Evolutionary conservation across 2,797 vertebrate genomes (phyloP), one percentile per base, ranked within the genome.

Genomic region (Parauchenoglanis punctatus): DNA sequence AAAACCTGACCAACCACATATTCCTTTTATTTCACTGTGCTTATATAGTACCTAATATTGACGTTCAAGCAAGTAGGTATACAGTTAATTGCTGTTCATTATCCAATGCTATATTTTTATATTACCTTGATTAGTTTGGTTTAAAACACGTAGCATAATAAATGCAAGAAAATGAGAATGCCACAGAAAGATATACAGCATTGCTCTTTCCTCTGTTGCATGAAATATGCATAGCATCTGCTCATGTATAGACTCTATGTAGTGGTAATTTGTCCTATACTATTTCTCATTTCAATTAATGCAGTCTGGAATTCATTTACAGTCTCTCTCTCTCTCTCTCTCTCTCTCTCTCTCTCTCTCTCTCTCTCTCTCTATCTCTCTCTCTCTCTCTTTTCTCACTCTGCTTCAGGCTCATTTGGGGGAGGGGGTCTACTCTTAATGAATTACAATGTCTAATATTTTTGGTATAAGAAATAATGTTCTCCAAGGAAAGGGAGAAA

Each of bases 401-500:
- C 68, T 90, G 81, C 63, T 83, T 81, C 85, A 86, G 89, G 86
- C 81, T 84, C 85, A 72, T 89, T 59, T 81, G 88, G 87, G 92
- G 70, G n/a, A 90, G 87, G 92, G 67, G 28, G 86, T 90, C 85
- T 87, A 54, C 87, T 93, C 91, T 89, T 91, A 93, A 94, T 90
- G 88, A 91, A 90, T 90, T 88, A 88, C 75, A 89, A 83, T 76
- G 87, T 88, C 90, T 61, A 84, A 84, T 89, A 87, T 90, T 90
- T 93, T 92, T 91, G 91, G 93, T 92, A 89, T 87, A 86, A 91
- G 91, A 90, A 93, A 91, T 93, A 91, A 94, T 95, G 94, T 94
- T 91, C 85, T 85, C 73, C 52, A 61, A 67, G 46, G 81, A 81
- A 70, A 80, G 76, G 78, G 70, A 75, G 31, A 78, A 75, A 88